Conservation (phyloP, 1,140 invertebrate genomes). For the Ceratosolen fusciceps region DNA sequence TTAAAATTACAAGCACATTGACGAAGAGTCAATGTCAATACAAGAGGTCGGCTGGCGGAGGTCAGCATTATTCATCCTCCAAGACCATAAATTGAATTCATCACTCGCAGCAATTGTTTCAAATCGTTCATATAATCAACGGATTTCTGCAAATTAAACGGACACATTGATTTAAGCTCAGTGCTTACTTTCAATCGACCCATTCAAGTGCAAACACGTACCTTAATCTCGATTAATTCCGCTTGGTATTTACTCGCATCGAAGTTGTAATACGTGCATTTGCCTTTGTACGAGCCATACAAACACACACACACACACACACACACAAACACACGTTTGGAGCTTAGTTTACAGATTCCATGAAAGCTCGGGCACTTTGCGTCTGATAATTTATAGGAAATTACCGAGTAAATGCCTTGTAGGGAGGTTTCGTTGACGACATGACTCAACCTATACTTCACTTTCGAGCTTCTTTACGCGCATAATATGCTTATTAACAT, state of each 20-base stretch:
- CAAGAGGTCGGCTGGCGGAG: background rate
- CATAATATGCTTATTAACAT: no score
- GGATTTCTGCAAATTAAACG: background rate
- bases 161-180: background rate
- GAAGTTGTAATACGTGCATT: background rate
- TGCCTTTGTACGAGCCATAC: background rate
- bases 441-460: no score
- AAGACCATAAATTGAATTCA: background rate
- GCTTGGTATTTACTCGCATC: background rate
- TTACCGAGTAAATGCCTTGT: background rate
- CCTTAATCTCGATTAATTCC: no score
- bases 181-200: no score
- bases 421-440: no score
- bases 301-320: no score
- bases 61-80: background rate
- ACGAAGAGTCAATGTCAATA: background rate
- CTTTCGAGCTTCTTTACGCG: no score
- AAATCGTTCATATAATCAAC: no score
- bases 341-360: background rate
- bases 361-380: background rate
- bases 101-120: background rate
- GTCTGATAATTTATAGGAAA: background rate
- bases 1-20: background rate
- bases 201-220: background rate
- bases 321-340: background rate